Conservation (phyloP, 2,113 vertebrate genomes). For the Peromyscus californicus region DNA sequence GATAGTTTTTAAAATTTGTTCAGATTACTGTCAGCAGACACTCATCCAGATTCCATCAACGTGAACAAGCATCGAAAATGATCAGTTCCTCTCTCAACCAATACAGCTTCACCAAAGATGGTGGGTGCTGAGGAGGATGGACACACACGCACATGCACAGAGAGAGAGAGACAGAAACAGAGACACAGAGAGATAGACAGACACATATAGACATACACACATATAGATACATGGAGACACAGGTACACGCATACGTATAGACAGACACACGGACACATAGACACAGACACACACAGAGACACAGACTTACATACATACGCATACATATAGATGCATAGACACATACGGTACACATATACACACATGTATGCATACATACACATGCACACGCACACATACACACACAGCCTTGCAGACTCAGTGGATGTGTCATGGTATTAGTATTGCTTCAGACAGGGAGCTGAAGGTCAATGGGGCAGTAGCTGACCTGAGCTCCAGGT, state of each 20-base stretch:
- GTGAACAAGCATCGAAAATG: background rate
- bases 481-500: background rate
- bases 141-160: background rate
- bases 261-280: background rate
- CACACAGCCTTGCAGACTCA: background rate
- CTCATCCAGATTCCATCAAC: background rate
- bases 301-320: background rate
- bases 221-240: background rate
- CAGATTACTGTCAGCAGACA: background rate
- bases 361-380: background rate
- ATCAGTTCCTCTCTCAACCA: background rate
- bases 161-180: background rate
- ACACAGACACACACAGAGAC: background rate
- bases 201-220: background rate
- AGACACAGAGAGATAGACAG: background rate
- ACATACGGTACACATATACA: background rate
- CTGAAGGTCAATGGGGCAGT: background rate
- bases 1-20: conserved; percentile 12
- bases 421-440: background rate
- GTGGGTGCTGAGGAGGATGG: background rate
- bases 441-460: background rate
- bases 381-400: too few species aligned
- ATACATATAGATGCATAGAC: background rate
- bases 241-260: background rate
- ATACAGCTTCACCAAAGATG: background rate